These are phyloP conservation scores for Aspidoscelis tigris DNA, from an alignment of 2,113 vertebrate genomes.

Conservation along the genomic window DNA sequence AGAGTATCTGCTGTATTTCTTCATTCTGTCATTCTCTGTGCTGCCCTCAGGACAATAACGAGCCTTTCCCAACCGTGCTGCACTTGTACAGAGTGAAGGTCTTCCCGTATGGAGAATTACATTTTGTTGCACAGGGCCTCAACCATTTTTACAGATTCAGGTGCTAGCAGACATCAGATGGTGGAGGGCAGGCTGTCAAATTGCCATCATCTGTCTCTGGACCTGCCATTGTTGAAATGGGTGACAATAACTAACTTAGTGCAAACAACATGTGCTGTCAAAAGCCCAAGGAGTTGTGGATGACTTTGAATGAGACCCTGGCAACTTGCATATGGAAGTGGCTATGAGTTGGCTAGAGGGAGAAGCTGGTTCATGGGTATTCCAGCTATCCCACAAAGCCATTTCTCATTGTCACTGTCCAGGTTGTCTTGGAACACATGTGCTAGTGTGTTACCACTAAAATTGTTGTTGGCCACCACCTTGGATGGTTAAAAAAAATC, in stretches of 20 bases:
- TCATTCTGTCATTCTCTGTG: slow-evolving; percentile 27
- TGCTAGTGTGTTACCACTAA: too few relatives aligned
- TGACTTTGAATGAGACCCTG: not conserved
- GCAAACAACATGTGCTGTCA: not conserved
- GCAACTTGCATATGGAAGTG: too few relatives aligned
- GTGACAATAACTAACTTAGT: not conserved
- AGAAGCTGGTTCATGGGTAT: too few relatives aligned
- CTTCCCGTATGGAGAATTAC: slow-evolving; percentile 4
- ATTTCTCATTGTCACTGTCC: too few relatives aligned
- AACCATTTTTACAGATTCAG: not conserved
- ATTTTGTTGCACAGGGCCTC: not conserved
- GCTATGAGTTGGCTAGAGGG: too few relatives aligned
- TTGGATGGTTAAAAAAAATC: too few relatives aligned
- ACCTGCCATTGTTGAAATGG: not conserved
- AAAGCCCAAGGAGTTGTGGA: not conserved
- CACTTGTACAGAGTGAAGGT: not conserved
- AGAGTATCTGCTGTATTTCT: slow-evolving; percentile 54
- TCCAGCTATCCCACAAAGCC: too few relatives aligned
- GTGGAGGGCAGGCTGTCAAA: not conserved
- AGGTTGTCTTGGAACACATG: too few relatives aligned
- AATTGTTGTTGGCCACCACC: too few relatives aligned
- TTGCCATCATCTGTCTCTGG: not conserved
- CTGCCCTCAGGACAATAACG: slow-evolving; percentile 30
- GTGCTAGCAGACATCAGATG: not conserved
- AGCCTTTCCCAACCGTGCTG: not conserved